These are phyloP conservation scores for Orchesella flavescens DNA, from an alignment of 2,888 invertebrate genomes.

Conservation along the genomic window DNA sequence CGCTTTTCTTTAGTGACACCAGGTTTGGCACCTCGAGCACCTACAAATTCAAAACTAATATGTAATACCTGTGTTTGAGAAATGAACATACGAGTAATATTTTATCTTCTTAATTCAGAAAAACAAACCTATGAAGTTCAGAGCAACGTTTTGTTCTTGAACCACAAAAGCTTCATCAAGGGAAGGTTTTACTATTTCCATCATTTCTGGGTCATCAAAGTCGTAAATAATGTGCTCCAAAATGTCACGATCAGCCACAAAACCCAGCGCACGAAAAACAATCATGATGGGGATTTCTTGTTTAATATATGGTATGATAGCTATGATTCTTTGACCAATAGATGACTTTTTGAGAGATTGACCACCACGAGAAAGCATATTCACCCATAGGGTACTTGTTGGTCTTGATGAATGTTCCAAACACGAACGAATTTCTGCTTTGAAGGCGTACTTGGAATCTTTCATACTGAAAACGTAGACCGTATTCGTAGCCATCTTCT, in stretches of 20 bases:
- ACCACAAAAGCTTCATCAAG: slow-evolving; percentile 99
- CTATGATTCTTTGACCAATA: slow-evolving; percentile 98
- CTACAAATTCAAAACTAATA: slow-evolving; percentile 74
- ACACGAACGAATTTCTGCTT: slow-evolving; percentile 97
- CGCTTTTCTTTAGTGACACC: slow-evolving; percentile 99
- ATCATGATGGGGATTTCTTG: slow-evolving; percentile 99
- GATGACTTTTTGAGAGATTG: slow-evolving; percentile 98
- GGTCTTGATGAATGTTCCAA: slow-evolving; percentile 92
- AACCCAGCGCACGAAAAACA: slow-evolving; percentile 98
- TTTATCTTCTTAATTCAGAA: too few species aligned
- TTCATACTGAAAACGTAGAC: slow-evolving; percentile 99
- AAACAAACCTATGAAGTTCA: slow-evolving; percentile 88
- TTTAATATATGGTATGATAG: slow-evolving; percentile 98
- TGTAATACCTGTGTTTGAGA: too few species aligned
- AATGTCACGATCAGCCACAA: slow-evolving; percentile 99
- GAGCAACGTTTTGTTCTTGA: slow-evolving; percentile 98
- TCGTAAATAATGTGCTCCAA: slow-evolving; percentile 99
- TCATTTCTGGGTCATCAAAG: slow-evolving; percentile 99
- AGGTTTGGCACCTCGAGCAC: slow-evolving; percentile 95
- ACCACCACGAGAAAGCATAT: slow-evolving; percentile 99
- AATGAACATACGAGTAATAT: too few species aligned
- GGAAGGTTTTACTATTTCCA: slow-evolving; percentile 99
- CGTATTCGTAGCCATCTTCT: slow-evolving; percentile 99
- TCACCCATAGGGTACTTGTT: slow-evolving; percentile 98
- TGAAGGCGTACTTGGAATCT: slow-evolving; percentile 98